phyloP scores from a whole-genome alignment of 1,140 invertebrate species.

The Drosophila tristis region DNA sequence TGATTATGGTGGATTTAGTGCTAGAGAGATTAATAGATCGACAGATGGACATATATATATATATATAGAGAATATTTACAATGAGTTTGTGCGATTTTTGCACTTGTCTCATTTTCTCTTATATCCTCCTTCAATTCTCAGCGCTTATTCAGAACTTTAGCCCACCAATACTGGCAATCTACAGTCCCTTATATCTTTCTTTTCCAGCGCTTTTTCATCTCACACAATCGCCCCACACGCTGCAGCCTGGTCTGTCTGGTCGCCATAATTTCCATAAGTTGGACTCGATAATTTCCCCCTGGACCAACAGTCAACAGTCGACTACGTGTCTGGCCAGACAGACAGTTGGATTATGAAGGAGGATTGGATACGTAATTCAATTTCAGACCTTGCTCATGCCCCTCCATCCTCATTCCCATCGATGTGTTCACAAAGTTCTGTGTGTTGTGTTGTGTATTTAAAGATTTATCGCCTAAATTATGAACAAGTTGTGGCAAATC shows the following conservation, averaged over 20 bases:
- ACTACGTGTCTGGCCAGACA: constrained; percentile 40
- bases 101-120: too few relatives aligned
- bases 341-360: too few relatives aligned
- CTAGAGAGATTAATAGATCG: too few relatives aligned
- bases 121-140: too few relatives aligned
- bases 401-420: constrained; percentile 7
- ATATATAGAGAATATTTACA: too few relatives aligned
- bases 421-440: constrained; percentile 33
- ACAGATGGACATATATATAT: too few relatives aligned
- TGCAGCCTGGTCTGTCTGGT: constrained; percentile 11
- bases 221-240: background rate
- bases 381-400: constrained; percentile 19
- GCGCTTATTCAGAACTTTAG: too few relatives aligned
- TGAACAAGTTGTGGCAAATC: constrained; percentile 40
- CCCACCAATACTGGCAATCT: too few relatives aligned
- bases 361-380: constrained; percentile 29
- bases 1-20: too few relatives aligned
- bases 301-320: constrained; percentile 33
- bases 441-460: constrained; percentile 15
- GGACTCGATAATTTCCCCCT: constrained; percentile 37
- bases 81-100: too few relatives aligned
- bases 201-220: constrained; percentile 5
- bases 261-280: constrained; percentile 14
- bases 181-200: background rate
- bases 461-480: constrained; percentile 50